Conservation (phyloP, 92 coral and sea anemone species). For the Umimayanthus chanpuru region DNA sequence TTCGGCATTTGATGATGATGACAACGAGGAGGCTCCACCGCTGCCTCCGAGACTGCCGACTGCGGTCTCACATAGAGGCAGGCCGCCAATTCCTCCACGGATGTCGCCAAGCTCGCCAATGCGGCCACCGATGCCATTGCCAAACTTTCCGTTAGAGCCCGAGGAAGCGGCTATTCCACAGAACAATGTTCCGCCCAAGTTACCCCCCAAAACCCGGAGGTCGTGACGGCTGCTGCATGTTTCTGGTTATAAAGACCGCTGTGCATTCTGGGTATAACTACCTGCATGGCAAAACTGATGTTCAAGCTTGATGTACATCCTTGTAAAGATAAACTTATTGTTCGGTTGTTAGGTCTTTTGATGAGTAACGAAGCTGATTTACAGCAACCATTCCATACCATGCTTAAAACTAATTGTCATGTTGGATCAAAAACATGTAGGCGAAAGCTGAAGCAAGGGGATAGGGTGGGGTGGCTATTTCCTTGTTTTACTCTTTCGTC, state of each 20-base stretch:
- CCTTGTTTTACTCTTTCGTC: neutral
- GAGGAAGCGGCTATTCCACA: slow-evolving; percentile 2
- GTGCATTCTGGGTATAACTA: neutral
- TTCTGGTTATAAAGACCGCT: neutral
- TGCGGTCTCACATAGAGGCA: slow-evolving; percentile 45
- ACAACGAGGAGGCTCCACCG: slow-evolving; percentile 65
- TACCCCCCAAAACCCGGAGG: slow-evolving; percentile 35
- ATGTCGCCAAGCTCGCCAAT: slow-evolving; percentile 49
- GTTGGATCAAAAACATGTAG: slow-evolving; percentile 1
- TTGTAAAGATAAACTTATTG: slow-evolving; percentile 13
- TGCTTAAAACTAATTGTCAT: neutral
- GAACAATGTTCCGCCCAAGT: slow-evolving; percentile 39
- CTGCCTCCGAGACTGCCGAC: slow-evolving; percentile 75
- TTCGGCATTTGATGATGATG: slow-evolving; percentile 51
- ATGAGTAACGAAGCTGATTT: slow-evolving; percentile 11
- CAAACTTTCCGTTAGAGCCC: neutral
- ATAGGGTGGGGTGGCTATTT: neutral
- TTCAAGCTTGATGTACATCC: neutral
- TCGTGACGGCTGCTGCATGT: neutral
- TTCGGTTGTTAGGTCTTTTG: neutral
- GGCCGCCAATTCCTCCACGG: slow-evolving; percentile 87
- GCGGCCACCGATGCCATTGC: slow-evolving; percentile 45
- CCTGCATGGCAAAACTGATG: neutral
- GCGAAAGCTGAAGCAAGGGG: neutral
- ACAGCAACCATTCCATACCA: neutral